Percentiles rank a stretch among this genome's conserved stretches.
phyloP scores from a whole-genome alignment of 2,888 invertebrate genomes.

The Flexamia atlantica region DNA sequence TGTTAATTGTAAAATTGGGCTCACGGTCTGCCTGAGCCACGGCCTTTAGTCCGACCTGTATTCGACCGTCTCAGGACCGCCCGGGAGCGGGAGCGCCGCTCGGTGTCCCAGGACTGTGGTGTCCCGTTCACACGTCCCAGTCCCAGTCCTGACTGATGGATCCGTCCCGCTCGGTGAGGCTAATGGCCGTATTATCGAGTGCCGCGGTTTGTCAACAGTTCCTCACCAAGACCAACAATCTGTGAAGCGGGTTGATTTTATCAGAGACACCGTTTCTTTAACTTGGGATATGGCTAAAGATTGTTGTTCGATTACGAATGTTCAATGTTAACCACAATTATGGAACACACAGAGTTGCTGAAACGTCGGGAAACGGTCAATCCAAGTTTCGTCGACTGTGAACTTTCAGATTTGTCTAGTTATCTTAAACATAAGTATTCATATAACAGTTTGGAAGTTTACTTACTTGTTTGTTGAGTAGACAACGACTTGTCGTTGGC shows the following conservation, averaged over 20 bases:
- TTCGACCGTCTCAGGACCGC: not conserved
- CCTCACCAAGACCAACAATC: no score
- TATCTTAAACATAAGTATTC: not conserved
- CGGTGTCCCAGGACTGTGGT: not conserved
- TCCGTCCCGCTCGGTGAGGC: not conserved
- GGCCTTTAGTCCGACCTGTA: no score
- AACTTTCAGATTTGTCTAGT: not conserved
- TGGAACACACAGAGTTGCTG: no score
- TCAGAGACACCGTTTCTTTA: no score
- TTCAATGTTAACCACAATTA: no score
- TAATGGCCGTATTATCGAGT: not conserved
- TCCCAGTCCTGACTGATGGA: not conserved
- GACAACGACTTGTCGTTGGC: not conserved
- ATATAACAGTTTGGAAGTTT: not conserved
- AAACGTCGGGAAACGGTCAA: no score
- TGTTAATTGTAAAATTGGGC: no score
- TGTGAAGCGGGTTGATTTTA: no score
- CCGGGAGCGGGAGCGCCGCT: not conserved
- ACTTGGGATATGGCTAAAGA: no score
- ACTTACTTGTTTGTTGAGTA: not conserved
- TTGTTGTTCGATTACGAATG: no score
- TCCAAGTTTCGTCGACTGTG: constrained; percentile 11
- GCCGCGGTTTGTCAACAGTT: no score
- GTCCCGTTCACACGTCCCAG: not conserved
- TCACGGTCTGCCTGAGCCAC: no score